Conservation (phyloP, 2,797 vertebrate genomes). For the Lindbergichthys nudifrons region DNA sequence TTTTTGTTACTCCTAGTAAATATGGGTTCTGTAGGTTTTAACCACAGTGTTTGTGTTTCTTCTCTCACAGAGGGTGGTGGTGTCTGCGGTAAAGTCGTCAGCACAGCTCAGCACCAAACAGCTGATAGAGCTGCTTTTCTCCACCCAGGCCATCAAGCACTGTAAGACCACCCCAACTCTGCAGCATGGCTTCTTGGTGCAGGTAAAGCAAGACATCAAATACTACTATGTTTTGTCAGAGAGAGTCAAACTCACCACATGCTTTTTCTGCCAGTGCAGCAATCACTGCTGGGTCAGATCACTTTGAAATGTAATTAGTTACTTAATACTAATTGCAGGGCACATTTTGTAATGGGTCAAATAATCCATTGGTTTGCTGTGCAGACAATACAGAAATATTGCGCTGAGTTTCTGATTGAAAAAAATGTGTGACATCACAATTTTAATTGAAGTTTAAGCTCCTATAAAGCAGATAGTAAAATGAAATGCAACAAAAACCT, state of each 20-base stretch:
- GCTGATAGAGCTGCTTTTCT: conserved; percentile 85
- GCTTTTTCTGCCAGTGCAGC: background rate
- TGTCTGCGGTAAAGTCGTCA: conserved; percentile 80
- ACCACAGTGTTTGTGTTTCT: background rate
- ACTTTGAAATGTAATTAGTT: no score
- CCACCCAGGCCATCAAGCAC: conserved; percentile 88
- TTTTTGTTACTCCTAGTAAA: background rate
- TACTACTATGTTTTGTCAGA: background rate
- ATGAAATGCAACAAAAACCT: background rate
- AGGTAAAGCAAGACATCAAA: conserved; percentile 81
- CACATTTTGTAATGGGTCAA: no score
- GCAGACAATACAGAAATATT: no score
- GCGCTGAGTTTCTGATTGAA: no score
- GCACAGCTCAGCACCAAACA: conserved; percentile 84
- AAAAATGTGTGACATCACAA: no score
- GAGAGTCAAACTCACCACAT: no score
- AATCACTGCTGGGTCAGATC: no score
- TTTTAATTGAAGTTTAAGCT: background rate
- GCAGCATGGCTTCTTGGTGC: conserved; percentile 95
- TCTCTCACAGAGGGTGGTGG: conserved; percentile 75
- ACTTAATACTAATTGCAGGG: no score
- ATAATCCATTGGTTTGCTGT: no score
- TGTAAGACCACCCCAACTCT: conserved; percentile 92
- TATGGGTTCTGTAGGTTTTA: background rate
- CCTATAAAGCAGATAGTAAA: background rate